These are phyloP conservation scores for Calyptommatus sinebrachiatus DNA, from an alignment of 2,113 vertebrate genomes.

Conservation along the genomic window DNA sequence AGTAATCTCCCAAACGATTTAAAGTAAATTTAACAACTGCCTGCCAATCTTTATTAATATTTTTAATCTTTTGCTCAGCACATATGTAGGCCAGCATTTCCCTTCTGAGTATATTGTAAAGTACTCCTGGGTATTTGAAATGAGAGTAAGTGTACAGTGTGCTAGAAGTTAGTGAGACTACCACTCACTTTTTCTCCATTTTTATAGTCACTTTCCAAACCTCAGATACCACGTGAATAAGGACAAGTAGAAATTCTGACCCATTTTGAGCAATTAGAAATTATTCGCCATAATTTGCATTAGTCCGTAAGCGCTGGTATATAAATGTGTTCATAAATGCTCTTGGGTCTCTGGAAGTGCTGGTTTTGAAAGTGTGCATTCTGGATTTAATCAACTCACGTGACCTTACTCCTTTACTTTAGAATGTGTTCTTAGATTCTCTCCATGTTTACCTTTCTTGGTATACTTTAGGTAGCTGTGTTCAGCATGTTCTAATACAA, in stretches of 20 bases:
- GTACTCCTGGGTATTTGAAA: neutral
- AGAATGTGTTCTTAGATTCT: neutral
- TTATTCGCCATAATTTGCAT: neutral
- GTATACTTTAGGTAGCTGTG: too few relatives aligned
- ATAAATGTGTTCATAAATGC: neutral
- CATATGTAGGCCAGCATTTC: neutral
- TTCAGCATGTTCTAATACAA: too few relatives aligned
- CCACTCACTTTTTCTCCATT: neutral
- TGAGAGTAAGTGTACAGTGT: neutral
- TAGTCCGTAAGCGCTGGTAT: neutral
- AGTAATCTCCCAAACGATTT: conserved; percentile 43
- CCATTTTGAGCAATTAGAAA: accelerated
- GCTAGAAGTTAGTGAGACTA: neutral
- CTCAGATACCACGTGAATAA: conserved; percentile 8
- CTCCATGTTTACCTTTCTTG: too few relatives aligned
- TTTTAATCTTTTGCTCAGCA: conserved; percentile 33
- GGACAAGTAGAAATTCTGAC: neutral
- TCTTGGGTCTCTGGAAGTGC: neutral
- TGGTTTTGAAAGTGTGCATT: neutral
- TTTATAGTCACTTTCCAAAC: neutral
- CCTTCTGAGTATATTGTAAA: neutral
- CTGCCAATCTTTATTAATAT: conserved; percentile 40
- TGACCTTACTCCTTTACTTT: neutral
- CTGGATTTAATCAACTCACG: neutral
- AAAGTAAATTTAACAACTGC: conserved; percentile 53